Evolutionary conservation across 1,140 invertebrate genomes (phyloP).

Genomic region (Bombyx mandarina): DNA sequence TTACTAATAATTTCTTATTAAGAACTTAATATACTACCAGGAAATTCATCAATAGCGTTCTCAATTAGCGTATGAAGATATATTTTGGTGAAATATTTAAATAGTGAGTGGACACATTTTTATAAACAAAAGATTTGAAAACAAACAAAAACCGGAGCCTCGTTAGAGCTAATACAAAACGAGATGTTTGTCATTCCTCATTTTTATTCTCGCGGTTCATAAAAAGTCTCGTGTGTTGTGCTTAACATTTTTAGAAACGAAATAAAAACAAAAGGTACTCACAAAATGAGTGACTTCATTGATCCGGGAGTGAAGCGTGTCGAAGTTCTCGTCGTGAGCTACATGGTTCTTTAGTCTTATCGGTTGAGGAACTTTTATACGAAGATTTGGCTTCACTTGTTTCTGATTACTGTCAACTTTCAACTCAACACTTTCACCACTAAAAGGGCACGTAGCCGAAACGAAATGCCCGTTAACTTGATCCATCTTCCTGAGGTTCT

Average conservation of each 20-base stretch:
- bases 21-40: no score
- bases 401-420: slow-evolving; percentile 23
- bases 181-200: no score
- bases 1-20: no score
- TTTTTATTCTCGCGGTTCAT: no score
- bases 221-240: no score
- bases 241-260: not conserved
- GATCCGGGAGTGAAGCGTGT: slow-evolving; percentile 40
- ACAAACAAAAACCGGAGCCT: no score
- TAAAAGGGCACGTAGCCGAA: slow-evolving; percentile 32
- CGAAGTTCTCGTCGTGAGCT: slow-evolving; percentile 37
- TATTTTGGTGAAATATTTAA: no score
- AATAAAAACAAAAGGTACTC: slow-evolving; percentile 24
- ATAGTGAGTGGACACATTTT: no score
- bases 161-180: no score
- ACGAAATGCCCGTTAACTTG: slow-evolving; percentile 33
- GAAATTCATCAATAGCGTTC: no score
- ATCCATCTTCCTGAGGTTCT: slow-evolving; percentile 21
- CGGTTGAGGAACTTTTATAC: slow-evolving; percentile 51
- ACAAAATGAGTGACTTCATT: slow-evolving; percentile 41
- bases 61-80: no score
- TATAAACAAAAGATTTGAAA: no score
- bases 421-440: slow-evolving; percentile 29
- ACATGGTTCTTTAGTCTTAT: slow-evolving; percentile 47
- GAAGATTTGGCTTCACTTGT: slow-evolving; percentile 36